These are phyloP conservation scores for Lates calcarifer DNA, from an alignment of 2,113 vertebrate species.

Conservation along the genomic window DNA sequence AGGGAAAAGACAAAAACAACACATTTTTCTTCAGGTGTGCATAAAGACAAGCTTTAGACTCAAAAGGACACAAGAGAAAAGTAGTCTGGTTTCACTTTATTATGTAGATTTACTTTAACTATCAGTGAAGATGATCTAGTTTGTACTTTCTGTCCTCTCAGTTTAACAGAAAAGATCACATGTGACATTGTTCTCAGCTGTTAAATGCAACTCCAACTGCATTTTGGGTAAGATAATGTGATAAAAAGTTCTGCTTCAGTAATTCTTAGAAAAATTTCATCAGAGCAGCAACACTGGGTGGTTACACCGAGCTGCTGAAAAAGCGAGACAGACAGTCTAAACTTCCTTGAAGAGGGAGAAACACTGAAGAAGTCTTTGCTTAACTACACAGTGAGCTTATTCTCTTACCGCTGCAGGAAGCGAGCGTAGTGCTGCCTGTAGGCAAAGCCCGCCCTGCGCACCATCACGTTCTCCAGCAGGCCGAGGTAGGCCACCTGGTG, in stretches of 20 bases:
- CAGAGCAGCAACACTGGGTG: neutral
- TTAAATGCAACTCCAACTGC: neutral
- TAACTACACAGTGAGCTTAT: neutral
- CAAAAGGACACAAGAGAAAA: neutral
- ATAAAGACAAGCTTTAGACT: neutral
- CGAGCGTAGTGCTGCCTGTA: conserved; percentile 91
- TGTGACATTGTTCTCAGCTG: no score
- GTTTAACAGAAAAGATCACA: neutral
- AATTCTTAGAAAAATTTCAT: neutral
- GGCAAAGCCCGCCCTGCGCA: conserved; percentile 93
- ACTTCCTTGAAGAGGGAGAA: neutral
- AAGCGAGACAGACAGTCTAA: neutral
- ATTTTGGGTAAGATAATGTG: neutral
- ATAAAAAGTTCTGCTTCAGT: neutral
- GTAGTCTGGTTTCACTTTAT: neutral
- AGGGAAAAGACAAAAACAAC: no score
- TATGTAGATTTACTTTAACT: neutral
- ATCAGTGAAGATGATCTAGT: neutral
- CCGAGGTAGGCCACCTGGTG: conserved; percentile 95
- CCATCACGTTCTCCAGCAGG: conserved; percentile 93
- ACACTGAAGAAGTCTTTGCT: neutral
- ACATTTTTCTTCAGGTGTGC: neutral
- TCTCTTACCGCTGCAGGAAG: conserved; percentile 91
- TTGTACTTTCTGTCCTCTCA: neutral
- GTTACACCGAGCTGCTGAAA: no score